phyloP scores from a whole-genome alignment of 2,113 vertebrate species.

The Desmodus rotundus region DNA sequence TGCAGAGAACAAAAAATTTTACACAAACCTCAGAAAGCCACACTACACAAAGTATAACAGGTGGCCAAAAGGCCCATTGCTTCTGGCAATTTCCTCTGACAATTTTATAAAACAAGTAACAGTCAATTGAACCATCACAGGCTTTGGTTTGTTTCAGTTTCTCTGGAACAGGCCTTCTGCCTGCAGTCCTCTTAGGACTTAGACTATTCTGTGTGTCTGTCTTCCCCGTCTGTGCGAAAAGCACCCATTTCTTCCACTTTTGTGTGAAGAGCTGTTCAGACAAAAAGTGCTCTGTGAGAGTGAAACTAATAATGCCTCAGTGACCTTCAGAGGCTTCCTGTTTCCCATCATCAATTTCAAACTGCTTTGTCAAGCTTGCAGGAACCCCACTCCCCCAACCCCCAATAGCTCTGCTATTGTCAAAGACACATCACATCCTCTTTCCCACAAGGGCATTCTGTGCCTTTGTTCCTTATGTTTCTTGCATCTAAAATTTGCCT shows the following conservation, averaged over 20 bases:
- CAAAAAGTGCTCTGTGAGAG: background rate
- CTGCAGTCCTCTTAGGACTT: background rate
- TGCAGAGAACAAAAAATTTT: constrained; percentile 23
- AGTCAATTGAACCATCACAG: background rate
- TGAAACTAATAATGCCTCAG: background rate
- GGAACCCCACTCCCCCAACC: background rate
- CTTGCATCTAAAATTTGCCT: background rate
- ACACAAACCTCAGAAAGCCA: background rate
- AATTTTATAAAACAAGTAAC: constrained; percentile 45
- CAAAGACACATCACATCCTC: background rate
- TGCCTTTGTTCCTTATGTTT: background rate
- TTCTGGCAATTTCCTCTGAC: constrained; percentile 15
- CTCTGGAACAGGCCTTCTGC: background rate
- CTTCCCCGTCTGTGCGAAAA: constrained; percentile 1
- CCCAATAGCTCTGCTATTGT: background rate
- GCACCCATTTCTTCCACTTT: constrained; percentile 12
- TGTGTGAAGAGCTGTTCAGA: background rate
- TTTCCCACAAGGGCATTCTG: background rate
- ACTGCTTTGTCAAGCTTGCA: background rate
- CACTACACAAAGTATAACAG: background rate
- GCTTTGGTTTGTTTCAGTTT: constrained; percentile 31
- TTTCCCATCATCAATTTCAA: background rate
- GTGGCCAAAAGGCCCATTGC: background rate
- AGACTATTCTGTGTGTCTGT: background rate
- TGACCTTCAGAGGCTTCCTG: background rate